Evolutionary conservation across 2,113 vertebrate species (phyloP).

Genomic region (Carassius carassius): DNA sequence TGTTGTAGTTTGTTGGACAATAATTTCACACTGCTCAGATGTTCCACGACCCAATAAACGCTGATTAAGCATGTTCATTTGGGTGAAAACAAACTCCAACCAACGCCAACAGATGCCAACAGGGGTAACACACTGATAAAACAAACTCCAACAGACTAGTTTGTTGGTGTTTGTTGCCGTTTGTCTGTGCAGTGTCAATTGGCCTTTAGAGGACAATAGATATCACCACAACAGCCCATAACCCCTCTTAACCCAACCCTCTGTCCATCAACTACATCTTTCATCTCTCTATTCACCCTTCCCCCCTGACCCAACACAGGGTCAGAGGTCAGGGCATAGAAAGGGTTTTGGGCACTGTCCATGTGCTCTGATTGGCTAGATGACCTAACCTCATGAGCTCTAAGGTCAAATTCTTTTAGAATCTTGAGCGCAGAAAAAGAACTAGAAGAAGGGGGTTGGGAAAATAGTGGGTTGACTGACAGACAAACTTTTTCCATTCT

Average conservation of each 20-base stretch:
- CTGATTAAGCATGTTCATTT: too few relatives aligned
- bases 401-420: constrained; percentile 82
- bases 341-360: constrained; percentile 86
- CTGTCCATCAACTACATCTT: constrained; percentile 75
- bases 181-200: too few relatives aligned
- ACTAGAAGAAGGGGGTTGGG: constrained; percentile 70
- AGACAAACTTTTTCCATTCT: constrained; percentile 74
- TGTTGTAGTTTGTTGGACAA: too few relatives aligned
- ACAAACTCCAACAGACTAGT: too few relatives aligned
- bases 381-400: constrained; percentile 75
- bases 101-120: too few relatives aligned
- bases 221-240: constrained; percentile 80
- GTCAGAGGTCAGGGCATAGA: constrained; percentile 76
- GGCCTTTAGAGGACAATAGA: constrained; percentile 73
- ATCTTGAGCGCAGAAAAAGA: constrained; percentile 77
- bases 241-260: constrained; percentile 80
- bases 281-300: constrained; percentile 80
- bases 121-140: too few relatives aligned
- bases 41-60: too few relatives aligned
- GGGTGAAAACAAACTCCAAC: too few relatives aligned
- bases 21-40: too few relatives aligned
- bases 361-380: constrained; percentile 78
- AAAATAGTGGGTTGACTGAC: constrained; percentile 73
- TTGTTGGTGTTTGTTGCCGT: too few relatives aligned
- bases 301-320: constrained; percentile 76